Conservation (phyloP, 2,113 vertebrate species). For the Ivindomyrus marchei region DNA sequence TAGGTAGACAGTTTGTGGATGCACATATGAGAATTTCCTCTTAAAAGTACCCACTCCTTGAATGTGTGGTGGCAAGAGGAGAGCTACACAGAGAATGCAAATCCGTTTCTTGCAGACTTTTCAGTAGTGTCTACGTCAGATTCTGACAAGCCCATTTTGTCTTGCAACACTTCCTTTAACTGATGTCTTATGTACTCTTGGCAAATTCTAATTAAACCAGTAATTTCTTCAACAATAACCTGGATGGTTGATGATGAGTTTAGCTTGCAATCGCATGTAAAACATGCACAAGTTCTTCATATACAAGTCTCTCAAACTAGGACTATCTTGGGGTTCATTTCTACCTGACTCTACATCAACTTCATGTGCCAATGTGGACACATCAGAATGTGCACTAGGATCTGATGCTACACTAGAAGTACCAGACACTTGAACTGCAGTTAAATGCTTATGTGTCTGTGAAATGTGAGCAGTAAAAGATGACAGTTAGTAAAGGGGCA, state of each 20-base stretch:
- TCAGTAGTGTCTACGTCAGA: background rate
- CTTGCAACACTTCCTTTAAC: background rate
- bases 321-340: background rate
- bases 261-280: background rate
- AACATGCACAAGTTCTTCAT: background rate
- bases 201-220: background rate
- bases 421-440: background rate
- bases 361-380: background rate
- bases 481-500: background rate
- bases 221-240: background rate
- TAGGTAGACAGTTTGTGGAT: background rate
- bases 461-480: background rate
- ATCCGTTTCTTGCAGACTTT: background rate
- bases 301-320: background rate
- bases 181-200: background rate
- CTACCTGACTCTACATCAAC: background rate
- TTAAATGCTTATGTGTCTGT: background rate
- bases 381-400: background rate
- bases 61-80: background rate
- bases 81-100: background rate
- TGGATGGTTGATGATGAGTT: background rate
- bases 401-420: background rate
- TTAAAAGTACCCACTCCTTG: background rate
- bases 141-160: background rate
- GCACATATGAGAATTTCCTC: background rate